phyloP scores from a whole-genome alignment of 2,113 vertebrate species.

The Anseranas semipalmata region DNA sequence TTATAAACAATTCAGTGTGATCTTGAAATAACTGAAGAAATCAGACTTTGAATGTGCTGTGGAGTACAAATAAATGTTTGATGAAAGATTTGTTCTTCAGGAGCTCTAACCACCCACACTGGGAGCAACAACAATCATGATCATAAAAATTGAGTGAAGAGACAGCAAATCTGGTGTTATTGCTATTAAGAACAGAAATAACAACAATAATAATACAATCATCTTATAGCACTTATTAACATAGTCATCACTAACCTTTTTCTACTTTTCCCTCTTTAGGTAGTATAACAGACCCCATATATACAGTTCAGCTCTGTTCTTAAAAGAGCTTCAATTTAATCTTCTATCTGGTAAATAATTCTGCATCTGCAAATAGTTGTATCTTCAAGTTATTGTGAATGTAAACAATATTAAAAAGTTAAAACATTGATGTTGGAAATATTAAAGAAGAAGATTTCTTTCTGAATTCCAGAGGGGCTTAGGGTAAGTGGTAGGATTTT shows the following conservation, averaged over 20 bases:
- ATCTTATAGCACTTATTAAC: not conserved
- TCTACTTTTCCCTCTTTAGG: not conserved
- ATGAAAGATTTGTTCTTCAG: not conserved
- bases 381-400: not conserved
- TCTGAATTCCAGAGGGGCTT: not conserved
- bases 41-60: not conserved
- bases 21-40: not conserved
- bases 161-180: not conserved
- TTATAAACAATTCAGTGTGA: not conserved
- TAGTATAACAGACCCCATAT: not conserved
- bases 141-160: not conserved
- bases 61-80: not conserved
- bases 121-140: not conserved
- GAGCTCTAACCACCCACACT: not conserved
- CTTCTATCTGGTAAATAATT: not conserved
- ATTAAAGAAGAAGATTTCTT: not conserved
- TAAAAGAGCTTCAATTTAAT: not conserved
- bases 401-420: not conserved
- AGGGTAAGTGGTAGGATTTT: not conserved
- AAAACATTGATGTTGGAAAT: not conserved
- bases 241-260: not conserved
- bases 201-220: not conserved
- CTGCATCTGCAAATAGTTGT: not conserved
- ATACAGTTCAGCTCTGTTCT: not conserved
- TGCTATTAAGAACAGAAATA: not conserved